Conservation (phyloP, 1,140 invertebrate genomes). For the Lithobius niger region DNA sequence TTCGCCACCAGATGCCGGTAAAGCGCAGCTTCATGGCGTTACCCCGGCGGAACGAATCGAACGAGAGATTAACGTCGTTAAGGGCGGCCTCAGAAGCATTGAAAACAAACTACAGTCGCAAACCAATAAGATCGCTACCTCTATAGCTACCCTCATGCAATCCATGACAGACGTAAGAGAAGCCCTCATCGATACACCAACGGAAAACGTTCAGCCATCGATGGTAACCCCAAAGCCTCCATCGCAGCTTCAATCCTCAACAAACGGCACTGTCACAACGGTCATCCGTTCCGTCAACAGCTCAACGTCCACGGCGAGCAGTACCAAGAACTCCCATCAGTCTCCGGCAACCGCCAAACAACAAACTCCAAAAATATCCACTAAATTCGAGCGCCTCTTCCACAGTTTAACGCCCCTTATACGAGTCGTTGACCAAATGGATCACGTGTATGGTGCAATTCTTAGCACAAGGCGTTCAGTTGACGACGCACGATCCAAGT, state of each 20-base stretch:
- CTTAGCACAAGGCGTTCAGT: constrained; percentile 72
- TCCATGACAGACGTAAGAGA: background rate
- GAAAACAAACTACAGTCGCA: background rate
- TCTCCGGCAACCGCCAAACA: too few relatives aligned
- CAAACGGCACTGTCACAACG: too few relatives aligned
- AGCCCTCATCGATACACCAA: background rate
- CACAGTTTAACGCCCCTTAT: constrained; percentile 66
- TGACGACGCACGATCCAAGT: constrained; percentile 67
- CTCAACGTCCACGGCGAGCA: constrained; percentile 17
- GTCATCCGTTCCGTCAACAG: too few relatives aligned
- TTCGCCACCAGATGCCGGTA: constrained; percentile 1
- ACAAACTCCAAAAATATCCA: constrained; percentile 23
- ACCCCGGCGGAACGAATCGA: background rate
- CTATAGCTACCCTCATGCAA: background rate
- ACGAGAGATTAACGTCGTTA: background rate
- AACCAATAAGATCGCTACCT: background rate
- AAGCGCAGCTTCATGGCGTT: background rate
- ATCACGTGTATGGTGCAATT: constrained; percentile 75
- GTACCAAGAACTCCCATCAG: too few relatives aligned
- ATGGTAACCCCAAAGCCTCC: too few relatives aligned
- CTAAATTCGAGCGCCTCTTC: constrained; percentile 59
- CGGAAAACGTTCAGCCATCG: background rate
- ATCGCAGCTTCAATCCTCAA: too few relatives aligned
- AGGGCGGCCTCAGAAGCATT: background rate
- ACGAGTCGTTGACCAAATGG: constrained; percentile 72